Base-by-base conservation (phyloP, 2,888 invertebrate genomes). In the Caenorhabditis zanzibari region DNA sequence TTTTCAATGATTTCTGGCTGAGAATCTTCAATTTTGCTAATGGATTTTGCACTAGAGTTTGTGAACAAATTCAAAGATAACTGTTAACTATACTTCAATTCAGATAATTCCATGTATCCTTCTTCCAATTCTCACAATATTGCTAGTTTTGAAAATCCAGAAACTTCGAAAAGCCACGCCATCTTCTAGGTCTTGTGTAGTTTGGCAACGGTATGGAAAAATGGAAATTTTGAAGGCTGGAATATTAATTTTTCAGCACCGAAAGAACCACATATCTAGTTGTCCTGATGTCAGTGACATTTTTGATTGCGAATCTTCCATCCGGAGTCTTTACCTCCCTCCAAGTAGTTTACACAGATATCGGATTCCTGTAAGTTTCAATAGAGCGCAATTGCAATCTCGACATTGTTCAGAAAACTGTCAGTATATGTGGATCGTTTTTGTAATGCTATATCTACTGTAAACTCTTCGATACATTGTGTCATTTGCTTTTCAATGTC, bases 201-300 rank as follows among this genome's bases (percentile, higher is more conserved):
- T 52, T 12, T 35, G 35, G 19, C 35, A 52, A 24, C 44, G 61
- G 41, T 63, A 16, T 19, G 28, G 0, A 4, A 0, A 32, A 6
- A 7, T 32, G 32, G 10, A 38, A 38, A 38, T 2, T 38, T n/a
- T n/a, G n/a, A n/a, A n/a, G n/a, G n/a, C n/a, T n/a, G 6, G 12
- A 12, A 38, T 10, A 38, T 10, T 10, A 38, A 10, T 54, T 26
- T 47, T 63, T 63, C 41, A 69, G 68, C 24, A 38, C 54, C 0
- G 68, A 69, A 41, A 52, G 56, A n/a, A 69, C 68, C 4, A 69
- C 68, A 6, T 5, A 14, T 4, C 35, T 69, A 6, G 68, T 69
- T 0, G 56, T 54, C 0, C 10, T 69, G 1, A 38, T 69, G 54
- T n/a, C 68, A 2, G 38, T 35, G 1, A 54, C 68, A 24, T 69